Evolutionary conservation across 2,888 invertebrate genomes (phyloP).

Genomic region (Scaeva pyrastri): DNA sequence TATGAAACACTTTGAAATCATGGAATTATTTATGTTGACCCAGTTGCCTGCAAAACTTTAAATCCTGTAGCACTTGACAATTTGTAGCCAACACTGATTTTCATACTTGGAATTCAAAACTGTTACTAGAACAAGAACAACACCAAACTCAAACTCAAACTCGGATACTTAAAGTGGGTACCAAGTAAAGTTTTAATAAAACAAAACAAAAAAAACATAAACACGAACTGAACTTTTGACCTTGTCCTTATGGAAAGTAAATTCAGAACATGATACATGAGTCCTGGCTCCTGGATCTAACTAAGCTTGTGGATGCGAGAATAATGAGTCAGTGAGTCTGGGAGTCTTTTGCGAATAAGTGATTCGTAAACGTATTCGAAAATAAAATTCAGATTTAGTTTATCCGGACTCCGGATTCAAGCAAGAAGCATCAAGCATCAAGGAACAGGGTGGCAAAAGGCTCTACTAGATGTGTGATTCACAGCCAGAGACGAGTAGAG

Average conservation of each 20-base stretch:
- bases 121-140: slow-evolving; percentile 38
- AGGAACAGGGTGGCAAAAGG: neutral
- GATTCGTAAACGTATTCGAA: slow-evolving; percentile 8
- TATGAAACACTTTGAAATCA: slow-evolving; percentile 8
- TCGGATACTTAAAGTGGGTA: slow-evolving; percentile 10
- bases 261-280: slow-evolving; percentile 49
- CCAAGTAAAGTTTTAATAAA: slow-evolving; percentile 20
- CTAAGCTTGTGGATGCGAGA: neutral
- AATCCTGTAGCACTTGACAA: slow-evolving; percentile 48
- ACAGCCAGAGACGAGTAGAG: neutral
- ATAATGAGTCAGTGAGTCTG: no score
- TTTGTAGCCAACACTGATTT: slow-evolving; percentile 59
- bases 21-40: slow-evolving; percentile 64
- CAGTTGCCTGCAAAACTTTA: slow-evolving; percentile 57
- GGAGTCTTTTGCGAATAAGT: slow-evolving; percentile 15
- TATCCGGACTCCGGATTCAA: neutral
- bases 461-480: neutral
- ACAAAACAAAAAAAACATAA: neutral
- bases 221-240: slow-evolving; percentile 46
- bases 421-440: neutral
- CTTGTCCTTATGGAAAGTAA: slow-evolving; percentile 44
- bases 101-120: slow-evolving; percentile 60
- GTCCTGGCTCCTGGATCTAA: slow-evolving; percentile 12
- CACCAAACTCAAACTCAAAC: neutral
- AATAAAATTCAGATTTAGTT: slow-evolving; percentile 4